Base-by-base conservation (phyloP, 1,140 invertebrate species). In the Onthophagus taurus region DNA sequence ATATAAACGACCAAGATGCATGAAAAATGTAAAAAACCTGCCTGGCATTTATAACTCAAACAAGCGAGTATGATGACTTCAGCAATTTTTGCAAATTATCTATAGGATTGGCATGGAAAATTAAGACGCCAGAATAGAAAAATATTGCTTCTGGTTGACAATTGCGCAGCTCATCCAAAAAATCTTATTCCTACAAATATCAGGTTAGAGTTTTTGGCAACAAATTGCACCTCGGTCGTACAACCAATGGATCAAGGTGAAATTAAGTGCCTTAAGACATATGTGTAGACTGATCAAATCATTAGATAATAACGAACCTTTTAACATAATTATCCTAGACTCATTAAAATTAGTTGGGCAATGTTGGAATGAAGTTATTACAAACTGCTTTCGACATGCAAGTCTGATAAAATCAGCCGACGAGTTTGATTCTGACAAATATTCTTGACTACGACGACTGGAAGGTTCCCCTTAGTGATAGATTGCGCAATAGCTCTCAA, bases 381-480 rank as follows among this genome's bases (percentile, higher is more conserved):
- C 30, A 31, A 31, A 31, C 30, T 31, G 3, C 30, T 31, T 31
- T 7, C 6, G 1, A 31, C n/a, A 31, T 31, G 12, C n/a, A 31
- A 14, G 30, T 31, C n/a, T 31, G 12, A 31, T 31, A 12, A 31
- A 31, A 31, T n/a, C 30, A 3, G 12, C 12, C 30, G 6, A 31
- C 3, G n/a, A 31, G 3, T 31, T 31, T n/a, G 30, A 31, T 31
- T 31, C 30, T 13, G 3, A 31, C 30, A 14, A 31, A 13, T n/a
- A 31, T 14, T 31, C n/a, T n/a, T n/a, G n/a, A n/a, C n/a, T n/a
- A n/a, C n/a, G n/a, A n/a, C n/a, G n/a, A 26, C 7, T 26, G 24
- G 24, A 7, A 26, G 24, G 24, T 26, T 26, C 41, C 30, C 4
- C 41, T 31, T 35, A 43, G 12, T 43, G 26, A 43, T 31, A 17